A percentile compares a stretch with the other conserved stretches of the same genome.
phyloP scores from a whole-genome alignment of 2,113 vertebrate species.

The Dryoscopus gambensis region DNA sequence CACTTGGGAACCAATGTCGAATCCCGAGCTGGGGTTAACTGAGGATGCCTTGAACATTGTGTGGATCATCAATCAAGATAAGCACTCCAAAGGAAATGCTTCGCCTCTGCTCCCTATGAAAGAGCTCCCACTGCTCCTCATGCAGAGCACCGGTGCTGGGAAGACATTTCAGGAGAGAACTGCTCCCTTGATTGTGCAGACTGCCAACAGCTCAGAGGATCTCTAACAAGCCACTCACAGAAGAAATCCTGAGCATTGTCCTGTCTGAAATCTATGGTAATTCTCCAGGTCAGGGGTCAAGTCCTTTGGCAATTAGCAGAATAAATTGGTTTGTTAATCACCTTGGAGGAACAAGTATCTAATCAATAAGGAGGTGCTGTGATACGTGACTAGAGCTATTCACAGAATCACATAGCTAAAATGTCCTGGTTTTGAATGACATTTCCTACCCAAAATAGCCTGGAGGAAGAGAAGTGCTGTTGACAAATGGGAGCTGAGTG shows the following conservation, averaged over 20 bases:
- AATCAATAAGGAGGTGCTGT: conserved; percentile 10
- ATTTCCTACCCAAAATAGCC: conserved; percentile 19
- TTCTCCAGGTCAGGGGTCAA: not conserved
- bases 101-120: not conserved
- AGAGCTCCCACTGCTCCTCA: conserved; percentile 12
- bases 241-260: not conserved
- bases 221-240: not conserved
- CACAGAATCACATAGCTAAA: not conserved
- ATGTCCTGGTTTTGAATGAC: conserved; percentile 22
- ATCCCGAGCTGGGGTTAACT: not conserved
- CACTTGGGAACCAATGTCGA: not conserved
- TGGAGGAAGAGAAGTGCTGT: conserved; percentile 4
- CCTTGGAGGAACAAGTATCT: not conserved
- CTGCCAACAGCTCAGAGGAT: not conserved
- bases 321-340: conserved; percentile 12
- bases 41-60: not conserved
- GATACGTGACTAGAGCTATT: not conserved
- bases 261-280: not conserved
- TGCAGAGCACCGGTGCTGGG: not conserved
- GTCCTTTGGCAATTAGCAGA: not conserved
- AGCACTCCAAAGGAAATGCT: not conserved
- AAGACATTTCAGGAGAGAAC: not conserved
- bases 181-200: conserved; percentile 8
- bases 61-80: conserved; percentile 15
- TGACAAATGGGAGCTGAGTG: conserved; percentile 18